Conservation (phyloP, 2,888 invertebrate genomes). For the Athetis lepigone region DNA sequence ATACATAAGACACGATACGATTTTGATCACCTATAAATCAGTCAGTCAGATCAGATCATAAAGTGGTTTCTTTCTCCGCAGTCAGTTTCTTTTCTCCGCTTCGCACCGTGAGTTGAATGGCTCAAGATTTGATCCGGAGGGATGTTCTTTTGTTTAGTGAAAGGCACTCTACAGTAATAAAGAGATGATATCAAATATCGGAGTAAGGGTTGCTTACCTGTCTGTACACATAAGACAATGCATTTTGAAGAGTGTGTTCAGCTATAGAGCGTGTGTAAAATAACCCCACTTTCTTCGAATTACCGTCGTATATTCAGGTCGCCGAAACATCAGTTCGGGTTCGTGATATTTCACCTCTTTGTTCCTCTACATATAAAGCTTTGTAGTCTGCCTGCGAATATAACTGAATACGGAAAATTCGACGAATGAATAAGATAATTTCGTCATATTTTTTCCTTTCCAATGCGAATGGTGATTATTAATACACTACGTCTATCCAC, state of each 20-base stretch:
- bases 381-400: conserved; percentile 34
- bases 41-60: too few species aligned
- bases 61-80: too few species aligned
- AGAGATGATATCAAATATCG: conserved; percentile 25
- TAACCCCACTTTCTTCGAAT: conserved; percentile 10
- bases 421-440: too few species aligned
- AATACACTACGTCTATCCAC: too few species aligned
- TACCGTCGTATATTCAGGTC: conserved; percentile 8
- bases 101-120: neutral
- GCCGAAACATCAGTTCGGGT: conserved; percentile 6
- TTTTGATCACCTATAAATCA: too few species aligned
- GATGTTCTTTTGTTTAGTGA: conserved; percentile 28
- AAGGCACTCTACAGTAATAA: conserved; percentile 26
- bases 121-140: conserved; percentile 16
- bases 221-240: conserved; percentile 29
- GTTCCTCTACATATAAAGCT: conserved; percentile 32
- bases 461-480: too few species aligned
- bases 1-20: too few species aligned
- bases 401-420: conserved; percentile 15
- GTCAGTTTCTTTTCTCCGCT: neutral
- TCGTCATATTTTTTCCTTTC: too few species aligned
- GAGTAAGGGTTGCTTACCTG: conserved; percentile 26
- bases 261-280: conserved; percentile 18
- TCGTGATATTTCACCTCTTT: conserved; percentile 40
- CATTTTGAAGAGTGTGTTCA: conserved; percentile 26